Evolutionary conservation across 2,888 invertebrate species (phyloP).

Genomic region (Parochlus steinenii): DNA sequence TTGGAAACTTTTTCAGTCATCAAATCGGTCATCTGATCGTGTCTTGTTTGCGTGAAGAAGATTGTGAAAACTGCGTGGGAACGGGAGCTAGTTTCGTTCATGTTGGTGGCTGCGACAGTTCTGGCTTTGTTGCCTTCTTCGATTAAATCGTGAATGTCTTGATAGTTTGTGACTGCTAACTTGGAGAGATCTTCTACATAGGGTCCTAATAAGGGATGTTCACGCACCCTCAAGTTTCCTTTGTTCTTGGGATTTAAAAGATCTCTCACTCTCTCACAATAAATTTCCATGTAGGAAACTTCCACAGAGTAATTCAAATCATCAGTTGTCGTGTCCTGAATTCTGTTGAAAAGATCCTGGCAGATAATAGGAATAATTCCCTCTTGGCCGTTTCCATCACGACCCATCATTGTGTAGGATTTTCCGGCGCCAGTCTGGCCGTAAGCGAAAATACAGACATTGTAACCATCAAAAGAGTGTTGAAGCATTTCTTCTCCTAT

Average conservation of each 20-base stretch:
- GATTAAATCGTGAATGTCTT: slow-evolving; percentile 94
- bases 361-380: slow-evolving; percentile 98
- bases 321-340: slow-evolving; percentile 57
- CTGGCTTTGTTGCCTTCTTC: slow-evolving; percentile 99
- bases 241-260: slow-evolving; percentile 96
- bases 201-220: slow-evolving; percentile 94
- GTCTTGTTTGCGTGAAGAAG: slow-evolving; percentile 90
- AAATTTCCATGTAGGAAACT: slow-evolving; percentile 99
- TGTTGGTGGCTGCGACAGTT: slow-evolving; percentile 99
- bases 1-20: slow-evolving; percentile 92
- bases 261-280: slow-evolving; percentile 96
- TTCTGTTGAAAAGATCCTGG: slow-evolving; percentile 74
- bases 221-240: slow-evolving; percentile 85
- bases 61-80: slow-evolving; percentile 99
- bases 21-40: slow-evolving; percentile 73
- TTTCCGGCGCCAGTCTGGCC: slow-evolving; percentile 99
- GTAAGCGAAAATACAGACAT: slow-evolving; percentile 99
- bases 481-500: slow-evolving; percentile 99
- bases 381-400: slow-evolving; percentile 79
- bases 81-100: slow-evolving; percentile 98
- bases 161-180: slow-evolving; percentile 88
- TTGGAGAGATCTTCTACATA: slow-evolving; percentile 99
- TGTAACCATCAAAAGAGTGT: slow-evolving; percentile 97
- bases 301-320: slow-evolving; percentile 77
- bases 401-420: slow-evolving; percentile 99